phyloP scores from a whole-genome alignment of 2,888 invertebrate species.

The Spisula subtruncata region DNA sequence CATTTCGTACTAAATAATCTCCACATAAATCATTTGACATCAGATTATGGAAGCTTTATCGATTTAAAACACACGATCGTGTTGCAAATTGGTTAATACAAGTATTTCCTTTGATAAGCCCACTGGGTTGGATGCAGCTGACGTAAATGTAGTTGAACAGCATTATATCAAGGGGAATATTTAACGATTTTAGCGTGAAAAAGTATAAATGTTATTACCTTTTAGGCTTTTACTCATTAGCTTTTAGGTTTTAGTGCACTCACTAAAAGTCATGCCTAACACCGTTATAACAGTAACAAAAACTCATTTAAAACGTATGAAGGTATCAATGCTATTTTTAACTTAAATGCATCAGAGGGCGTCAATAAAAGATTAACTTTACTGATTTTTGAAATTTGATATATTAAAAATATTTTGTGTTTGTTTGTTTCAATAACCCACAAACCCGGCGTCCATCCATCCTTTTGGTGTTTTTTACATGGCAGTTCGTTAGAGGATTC shows the following conservation, averaged over 20 bases:
- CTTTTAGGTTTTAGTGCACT: conserved; percentile 49
- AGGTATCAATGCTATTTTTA: conserved; percentile 37
- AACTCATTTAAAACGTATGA: conserved; percentile 50
- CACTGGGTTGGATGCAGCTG: background rate
- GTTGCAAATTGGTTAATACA: conserved; percentile 3
- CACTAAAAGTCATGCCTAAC: conserved; percentile 40
- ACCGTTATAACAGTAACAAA: conserved; percentile 24
- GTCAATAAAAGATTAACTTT: conserved; percentile 53
- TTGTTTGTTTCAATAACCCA: conserved; percentile 38
- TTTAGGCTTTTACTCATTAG: conserved; percentile 42
- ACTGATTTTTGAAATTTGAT: conserved; percentile 46
- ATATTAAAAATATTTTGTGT: background rate
- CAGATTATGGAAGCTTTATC: background rate
- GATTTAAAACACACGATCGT: conserved; percentile 22
- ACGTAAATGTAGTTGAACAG: background rate
- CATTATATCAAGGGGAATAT: background rate
- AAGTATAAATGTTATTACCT: conserved; percentile 26
- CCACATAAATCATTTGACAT: background rate
- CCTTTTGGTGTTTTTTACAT: conserved; percentile 17
- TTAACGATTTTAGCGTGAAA: background rate
- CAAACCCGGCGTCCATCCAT: conserved; percentile 29
- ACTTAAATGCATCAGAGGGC: conserved; percentile 50
- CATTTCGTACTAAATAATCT: background rate
- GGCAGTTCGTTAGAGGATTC: background rate
- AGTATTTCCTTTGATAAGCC: background rate